Base-by-base conservation (phyloP, 1,140 invertebrate species). In the Scaptomyza graminum region DNA sequence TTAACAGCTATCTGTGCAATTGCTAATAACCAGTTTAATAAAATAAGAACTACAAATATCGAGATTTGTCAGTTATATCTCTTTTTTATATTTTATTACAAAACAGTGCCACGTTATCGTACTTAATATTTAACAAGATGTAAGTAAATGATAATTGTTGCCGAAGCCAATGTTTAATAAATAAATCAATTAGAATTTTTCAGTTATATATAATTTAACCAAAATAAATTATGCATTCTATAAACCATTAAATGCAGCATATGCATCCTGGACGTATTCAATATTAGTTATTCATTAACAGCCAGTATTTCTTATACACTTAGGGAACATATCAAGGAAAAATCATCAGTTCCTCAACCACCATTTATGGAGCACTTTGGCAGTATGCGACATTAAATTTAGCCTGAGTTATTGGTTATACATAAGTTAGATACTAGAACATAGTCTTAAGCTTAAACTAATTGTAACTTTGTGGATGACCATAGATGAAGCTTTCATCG, bases 401-500 rank as follows among this genome's bases (percentile, higher is more conserved):
- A 31, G 15, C 51, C 51, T 54, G 31, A 54, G 51, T 31, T 54
- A 7, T 16, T 39, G 37, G 37, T n/a, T 8, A 12, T 39, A 3
- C 37, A 12, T 39, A n/a, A 5, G 0, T 39, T 39, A 39, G 37
- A 39, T 7, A n/a, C n/a, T n/a, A 37, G 5, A 6, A 13, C n/a
- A 3, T 8, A n/a, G 5, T 13, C n/a, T n/a, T 56, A 34, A 22
- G 25, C 25, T 34, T 7, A 22, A 3, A 49, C 18, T 74, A 74
- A 34, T 70, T 70, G 51, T 44, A 71, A 31, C 1, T 31, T 25
- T 71, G 71, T 2, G 75, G 75, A 61, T 59, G 39, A 1, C 75
- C 72, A 43, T 74, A 77, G 61, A 77, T 60, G 37, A 54, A 77
- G 8, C 61, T 61, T 9, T 77, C 72, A 12, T 74, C 65, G 15